Conservation (phyloP, 2,113 vertebrate species). For the Thamnophis sirtalis region DNA sequence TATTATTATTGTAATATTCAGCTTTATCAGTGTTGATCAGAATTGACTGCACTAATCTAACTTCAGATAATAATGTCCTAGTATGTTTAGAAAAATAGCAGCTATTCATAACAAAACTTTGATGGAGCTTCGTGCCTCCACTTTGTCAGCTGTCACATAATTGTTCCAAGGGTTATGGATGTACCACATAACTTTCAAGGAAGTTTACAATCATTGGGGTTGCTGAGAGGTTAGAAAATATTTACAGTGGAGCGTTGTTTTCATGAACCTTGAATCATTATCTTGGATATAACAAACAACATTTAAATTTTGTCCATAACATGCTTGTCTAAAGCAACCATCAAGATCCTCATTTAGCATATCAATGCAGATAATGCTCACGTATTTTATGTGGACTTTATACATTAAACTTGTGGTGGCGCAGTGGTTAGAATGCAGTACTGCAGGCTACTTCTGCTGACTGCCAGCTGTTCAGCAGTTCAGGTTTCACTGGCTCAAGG, state of each 20-base stretch:
- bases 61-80: background rate
- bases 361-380: background rate
- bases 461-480: too few relatives aligned
- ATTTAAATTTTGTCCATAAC: background rate
- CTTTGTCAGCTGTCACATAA: background rate
- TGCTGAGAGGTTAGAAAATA: background rate
- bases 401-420: background rate
- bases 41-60: background rate
- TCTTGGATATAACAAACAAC: background rate
- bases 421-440: too few relatives aligned
- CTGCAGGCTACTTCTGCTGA: too few relatives aligned
- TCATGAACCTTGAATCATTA: background rate
- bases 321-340: background rate
- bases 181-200: background rate
- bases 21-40: constrained; percentile 12
- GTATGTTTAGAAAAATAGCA: background rate
- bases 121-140: background rate
- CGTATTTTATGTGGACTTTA: background rate
- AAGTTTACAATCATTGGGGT: background rate
- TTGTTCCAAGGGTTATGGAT: background rate
- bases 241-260: background rate
- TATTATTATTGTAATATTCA: background rate
- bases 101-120: background rate
- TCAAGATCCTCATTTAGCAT: background rate
- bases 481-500: too few relatives aligned